Evolutionary conservation across 2,888 invertebrate genomes (phyloP), one percentile per base, ranked within the genome.

Genomic region (Scaptomyza flava): DNA sequence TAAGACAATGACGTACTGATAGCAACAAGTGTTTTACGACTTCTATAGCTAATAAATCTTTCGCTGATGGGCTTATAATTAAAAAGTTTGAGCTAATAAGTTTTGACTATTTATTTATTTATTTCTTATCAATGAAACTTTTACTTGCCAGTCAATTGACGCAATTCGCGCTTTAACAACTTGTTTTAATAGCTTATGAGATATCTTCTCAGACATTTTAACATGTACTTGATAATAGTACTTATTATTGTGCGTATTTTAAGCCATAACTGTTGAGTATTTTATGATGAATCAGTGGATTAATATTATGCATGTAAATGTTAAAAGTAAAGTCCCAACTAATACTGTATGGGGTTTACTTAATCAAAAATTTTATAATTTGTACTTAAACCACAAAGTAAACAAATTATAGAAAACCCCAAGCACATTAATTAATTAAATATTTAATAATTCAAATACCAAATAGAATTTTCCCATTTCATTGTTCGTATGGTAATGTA

Each of bases 1-100:
- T 56, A 56, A 51, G 59, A 9, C 63, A 57, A 20, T 64, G 64
- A 27, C 59, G 17, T 53, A 47, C 58, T 93, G 63, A 68, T 73
- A 86, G 66, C 45, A 48, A 36, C 30, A 20, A 71, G 62, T 64
- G 62, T 58, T 69, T 82, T 79, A 86, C 51, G 84, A 65, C 69
- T 56, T 17, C 17, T 17, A 17, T 62, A 57, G 36, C 53, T 63
- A 54, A 66, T 48, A 85, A 87, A 82, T 76, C 52, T 68, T 41
- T 60, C 41, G 5, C 54, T 88, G 69, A 75, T 79, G 80, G 64
- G 45, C 70, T 86, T 76, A 68, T 76, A 87, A 81, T 85, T 68
- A 58, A 17, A 61, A 33, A 42, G 61, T 27, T 30, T n/a, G 14
- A 1, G 6, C 7, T 47, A 12, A 6, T 5, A 33, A 11, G 5